These are phyloP conservation scores for Turdus rufiventris DNA, from an alignment of 2,113 vertebrate species.

Conservation along the genomic window DNA sequence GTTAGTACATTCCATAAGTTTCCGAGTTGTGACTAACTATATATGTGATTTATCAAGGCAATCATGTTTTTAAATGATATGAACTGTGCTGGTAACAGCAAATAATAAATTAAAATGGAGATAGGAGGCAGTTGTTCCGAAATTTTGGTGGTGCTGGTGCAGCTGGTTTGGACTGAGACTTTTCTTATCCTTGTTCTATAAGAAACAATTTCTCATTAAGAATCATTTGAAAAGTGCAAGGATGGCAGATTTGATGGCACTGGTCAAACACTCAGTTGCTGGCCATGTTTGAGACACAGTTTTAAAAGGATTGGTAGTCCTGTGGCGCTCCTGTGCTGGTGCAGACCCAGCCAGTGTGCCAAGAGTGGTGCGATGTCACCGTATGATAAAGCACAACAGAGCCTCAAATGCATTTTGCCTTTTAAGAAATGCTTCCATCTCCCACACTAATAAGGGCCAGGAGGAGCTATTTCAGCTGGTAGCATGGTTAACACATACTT, in stretches of 20 bases:
- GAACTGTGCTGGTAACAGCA: neutral
- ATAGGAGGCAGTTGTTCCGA: neutral
- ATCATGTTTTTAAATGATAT: neutral
- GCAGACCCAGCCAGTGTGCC: neutral
- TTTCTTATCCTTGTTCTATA: neutral
- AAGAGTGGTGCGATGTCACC: fast-evolving
- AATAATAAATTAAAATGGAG: neutral
- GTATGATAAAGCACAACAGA: neutral
- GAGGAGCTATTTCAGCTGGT: neutral
- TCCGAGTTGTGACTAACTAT: neutral
- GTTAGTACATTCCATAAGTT: neutral
- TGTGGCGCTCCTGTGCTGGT: too few relatives aligned
- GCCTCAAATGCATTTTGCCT: neutral
- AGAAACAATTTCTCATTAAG: neutral
- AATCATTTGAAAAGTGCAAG: neutral
- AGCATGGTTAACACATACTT: neutral
- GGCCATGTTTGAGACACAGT: neutral
- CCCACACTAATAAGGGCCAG: neutral
- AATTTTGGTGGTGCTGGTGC: neutral
- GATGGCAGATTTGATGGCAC: neutral
- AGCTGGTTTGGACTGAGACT: neutral
- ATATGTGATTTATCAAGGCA: neutral
- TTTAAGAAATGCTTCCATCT: neutral
- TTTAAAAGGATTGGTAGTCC: neutral
- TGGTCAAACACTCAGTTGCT: neutral